Percentiles rank a stretch among this genome's conserved stretches.
Evolutionary conservation across 1,140 invertebrate species (phyloP).

Genomic region (Proales similis): DNA sequence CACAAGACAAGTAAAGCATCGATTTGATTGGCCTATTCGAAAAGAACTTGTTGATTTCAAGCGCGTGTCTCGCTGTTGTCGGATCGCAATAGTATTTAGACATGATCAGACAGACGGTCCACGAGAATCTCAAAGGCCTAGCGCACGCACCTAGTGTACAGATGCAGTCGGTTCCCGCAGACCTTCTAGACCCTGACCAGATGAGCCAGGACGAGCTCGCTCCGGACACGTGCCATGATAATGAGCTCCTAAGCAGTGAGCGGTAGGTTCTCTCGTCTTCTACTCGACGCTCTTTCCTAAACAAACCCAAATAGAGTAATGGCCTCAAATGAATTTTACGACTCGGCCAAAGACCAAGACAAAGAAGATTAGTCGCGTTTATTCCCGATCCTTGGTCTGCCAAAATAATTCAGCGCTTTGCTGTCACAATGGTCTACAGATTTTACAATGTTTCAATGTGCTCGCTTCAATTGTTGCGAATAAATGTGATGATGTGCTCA

Average conservation of each 20-base stretch:
- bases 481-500: too few relatives aligned
- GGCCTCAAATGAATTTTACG: slow-evolving; percentile 27
- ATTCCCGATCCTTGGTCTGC: too few relatives aligned
- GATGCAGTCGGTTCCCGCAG: slow-evolving; percentile 61
- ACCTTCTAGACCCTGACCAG: slow-evolving; percentile 1
- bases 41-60: slow-evolving; percentile 64
- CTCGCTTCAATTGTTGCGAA: too few relatives aligned
- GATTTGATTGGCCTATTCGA: neutral
- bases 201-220: slow-evolving; percentile 18
- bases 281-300: neutral
- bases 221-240: slow-evolving; percentile 16
- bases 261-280: neutral
- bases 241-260: slow-evolving; percentile 3
- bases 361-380: neutral
- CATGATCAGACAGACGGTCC: slow-evolving; percentile 86
- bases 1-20: slow-evolving; percentile 25
- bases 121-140: slow-evolving; percentile 94
- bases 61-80: slow-evolving; percentile 98
- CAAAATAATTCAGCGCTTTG: too few relatives aligned
- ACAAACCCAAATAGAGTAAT: neutral
- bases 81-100: slow-evolving; percentile 97
- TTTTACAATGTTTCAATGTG: too few relatives aligned
- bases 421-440: too few relatives aligned
- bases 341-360: slow-evolving; percentile 32
- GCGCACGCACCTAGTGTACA: slow-evolving; percentile 96